Evolutionary conservation across 1,140 invertebrate species (phyloP), one percentile per base, ranked within the genome.

Genomic region (Temnothorax curvispinosus): DNA sequence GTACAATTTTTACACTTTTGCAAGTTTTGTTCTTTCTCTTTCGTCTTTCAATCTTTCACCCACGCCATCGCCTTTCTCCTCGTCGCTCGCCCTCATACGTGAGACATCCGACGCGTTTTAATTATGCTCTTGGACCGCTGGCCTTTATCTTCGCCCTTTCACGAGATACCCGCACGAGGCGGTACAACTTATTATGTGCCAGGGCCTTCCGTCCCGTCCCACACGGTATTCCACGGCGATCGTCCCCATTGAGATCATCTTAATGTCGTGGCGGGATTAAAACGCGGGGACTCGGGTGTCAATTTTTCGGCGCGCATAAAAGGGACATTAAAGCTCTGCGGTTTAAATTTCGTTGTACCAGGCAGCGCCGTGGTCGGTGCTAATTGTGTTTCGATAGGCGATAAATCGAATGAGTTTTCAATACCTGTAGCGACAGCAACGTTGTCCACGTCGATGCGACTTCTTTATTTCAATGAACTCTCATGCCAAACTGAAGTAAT

Each of bases 91-190:
- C 76, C 86, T 77, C 52, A 71, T 60, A 74, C 21, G 80, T 85
- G 89, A 90, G 90, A 93, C 88, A 92, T 88, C 91, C 92, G 90
- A 93, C 92, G 91, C 92, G 91, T 94, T 94, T 95, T 94, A 94
- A 94, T 94, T 94, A 94, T 94, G 90, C 93, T 85, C 64, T 75
- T 52, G 84, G 69, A 91, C 87, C 89, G 90, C 88, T 89, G 87
- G 87, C 75, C 91, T 93, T 94, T 94, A 91, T 94, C 89, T 91
- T 78, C 81, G 78, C 88, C 88, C 90, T 92, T 92, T 91, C 89
- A 89, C 74, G 69, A 74, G 60, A 87, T 90, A 88, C 86, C 85
- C 90, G 89, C 91, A 90, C 90, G 87, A 92, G 91, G 89, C 84
- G 67, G 64, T 82, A 77, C 90, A 87, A 91, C 87, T 91, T 91